Evolutionary conservation across 1,140 invertebrate genomes (phyloP).

Genomic region (Drosophila nikananu): DNA sequence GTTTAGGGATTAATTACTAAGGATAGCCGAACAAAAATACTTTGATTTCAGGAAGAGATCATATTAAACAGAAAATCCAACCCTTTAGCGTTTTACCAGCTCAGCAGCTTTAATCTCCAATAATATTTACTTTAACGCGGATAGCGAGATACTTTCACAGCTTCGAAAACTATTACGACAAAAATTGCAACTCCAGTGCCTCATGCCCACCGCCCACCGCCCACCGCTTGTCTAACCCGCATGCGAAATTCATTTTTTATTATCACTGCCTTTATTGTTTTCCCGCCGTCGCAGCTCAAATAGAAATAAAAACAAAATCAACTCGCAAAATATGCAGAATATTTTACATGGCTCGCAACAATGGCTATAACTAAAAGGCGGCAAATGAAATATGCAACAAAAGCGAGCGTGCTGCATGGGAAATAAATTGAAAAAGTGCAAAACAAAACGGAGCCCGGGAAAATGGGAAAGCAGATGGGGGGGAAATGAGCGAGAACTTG

Average conservation of each 20-base stretch:
- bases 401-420: constrained; percentile 69
- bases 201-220: background rate
- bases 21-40: background rate
- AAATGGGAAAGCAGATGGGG: constrained; percentile 1
- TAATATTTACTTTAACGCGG: constrained; percentile 38
- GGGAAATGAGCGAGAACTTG: constrained; percentile 47
- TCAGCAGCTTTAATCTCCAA: background rate
- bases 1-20: background rate
- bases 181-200: constrained; percentile 15
- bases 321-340: constrained; percentile 81
- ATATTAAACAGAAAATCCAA: background rate
- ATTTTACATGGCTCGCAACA: constrained; percentile 69
- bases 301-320: constrained; percentile 65
- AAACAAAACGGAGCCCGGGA: constrained; percentile 12
- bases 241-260: constrained; percentile 82
- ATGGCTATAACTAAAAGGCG: constrained; percentile 78
- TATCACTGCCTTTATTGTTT: constrained; percentile 67
- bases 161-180: constrained; percentile 37
- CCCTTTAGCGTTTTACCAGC: background rate
- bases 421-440: constrained; percentile 74
- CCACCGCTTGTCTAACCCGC: constrained; percentile 30
- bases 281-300: constrained; percentile 49
- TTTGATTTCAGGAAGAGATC: background rate
- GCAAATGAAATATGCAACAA: constrained; percentile 82
- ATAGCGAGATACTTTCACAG: constrained; percentile 22